Conservation (phyloP, 2,797 vertebrate genomes). For the Leptatherina wallacei region DNA sequence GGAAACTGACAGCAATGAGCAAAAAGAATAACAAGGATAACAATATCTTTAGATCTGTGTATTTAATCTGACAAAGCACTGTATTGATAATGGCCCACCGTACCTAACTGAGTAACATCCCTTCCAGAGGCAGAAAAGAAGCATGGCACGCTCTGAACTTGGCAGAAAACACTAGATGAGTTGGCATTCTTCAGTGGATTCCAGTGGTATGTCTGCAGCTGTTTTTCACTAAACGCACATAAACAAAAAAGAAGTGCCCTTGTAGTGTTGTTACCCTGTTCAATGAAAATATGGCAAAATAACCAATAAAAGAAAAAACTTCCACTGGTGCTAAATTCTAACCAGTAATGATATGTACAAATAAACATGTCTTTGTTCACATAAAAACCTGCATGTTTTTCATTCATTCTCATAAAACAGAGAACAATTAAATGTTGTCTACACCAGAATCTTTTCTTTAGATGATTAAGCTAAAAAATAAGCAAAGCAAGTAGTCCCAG, state of each 20-base stretch:
- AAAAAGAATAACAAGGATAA: neutral
- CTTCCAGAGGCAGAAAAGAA: neutral
- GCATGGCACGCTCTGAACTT: slow-evolving; percentile 20
- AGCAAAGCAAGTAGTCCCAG: neutral
- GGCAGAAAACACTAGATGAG: slow-evolving; percentile 16
- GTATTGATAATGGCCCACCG: neutral
- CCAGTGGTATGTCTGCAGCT: slow-evolving; percentile 35
- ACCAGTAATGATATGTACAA: neutral
- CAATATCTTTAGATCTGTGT: neutral
- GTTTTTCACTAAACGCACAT: slow-evolving; percentile 34
- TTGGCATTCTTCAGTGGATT: slow-evolving; percentile 29
- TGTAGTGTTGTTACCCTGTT: slow-evolving; percentile 11
- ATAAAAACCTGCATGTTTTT: neutral
- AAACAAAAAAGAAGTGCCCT: slow-evolving; percentile 9
- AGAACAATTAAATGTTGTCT: slow-evolving; percentile 10
- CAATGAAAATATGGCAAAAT: slow-evolving; percentile 15
- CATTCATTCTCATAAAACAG: neutral
- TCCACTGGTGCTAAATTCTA: neutral
- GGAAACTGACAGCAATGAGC: neutral
- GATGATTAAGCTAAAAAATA: neutral
- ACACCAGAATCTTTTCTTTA: slow-evolving; percentile 1
- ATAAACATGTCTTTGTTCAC: neutral
- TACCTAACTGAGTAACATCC: too few relatives aligned
- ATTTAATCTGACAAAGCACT: neutral
- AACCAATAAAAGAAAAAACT: neutral